Percentiles rank a stretch among this genome's conserved stretches.
phyloP scores from a whole-genome alignment of 2,888 invertebrate genomes.

The Brachypterus glaber region DNA sequence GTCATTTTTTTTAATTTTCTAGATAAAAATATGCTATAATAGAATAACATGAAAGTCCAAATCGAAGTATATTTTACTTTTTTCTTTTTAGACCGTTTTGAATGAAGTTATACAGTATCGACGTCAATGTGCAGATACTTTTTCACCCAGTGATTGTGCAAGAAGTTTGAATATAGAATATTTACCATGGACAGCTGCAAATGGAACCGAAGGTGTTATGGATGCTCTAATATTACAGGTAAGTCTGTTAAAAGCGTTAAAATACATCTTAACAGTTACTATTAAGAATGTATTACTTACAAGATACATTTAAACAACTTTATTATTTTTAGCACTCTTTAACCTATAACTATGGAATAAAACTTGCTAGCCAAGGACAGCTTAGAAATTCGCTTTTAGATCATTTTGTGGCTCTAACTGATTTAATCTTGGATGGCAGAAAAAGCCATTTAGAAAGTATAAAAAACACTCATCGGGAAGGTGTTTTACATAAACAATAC shows the following conservation, averaged over 20 bases:
- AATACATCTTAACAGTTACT: neutral
- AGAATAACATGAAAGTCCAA: neutral
- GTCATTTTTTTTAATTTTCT: too few relatives aligned
- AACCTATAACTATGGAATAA: constrained; percentile 45
- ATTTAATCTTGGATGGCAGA: constrained; percentile 63
- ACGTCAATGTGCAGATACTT: constrained; percentile 48
- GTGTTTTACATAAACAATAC: constrained; percentile 53
- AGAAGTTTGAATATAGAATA: constrained; percentile 47
- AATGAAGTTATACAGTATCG: constrained; percentile 56
- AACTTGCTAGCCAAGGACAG: constrained; percentile 47
- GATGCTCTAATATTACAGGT: constrained; percentile 44
- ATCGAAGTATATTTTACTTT: constrained; percentile 2
- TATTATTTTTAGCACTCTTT: constrained; percentile 33
- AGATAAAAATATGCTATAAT: neutral
- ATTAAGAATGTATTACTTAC: too few relatives aligned
- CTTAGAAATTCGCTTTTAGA: constrained; percentile 53
- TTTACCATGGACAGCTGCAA: constrained; percentile 65
- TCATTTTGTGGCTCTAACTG: constrained; percentile 60
- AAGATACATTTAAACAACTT: neutral
- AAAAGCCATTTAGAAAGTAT: constrained; percentile 61
- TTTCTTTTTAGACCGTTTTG: constrained; percentile 46
- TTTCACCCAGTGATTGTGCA: constrained; percentile 38
- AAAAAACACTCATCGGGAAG: constrained; percentile 46
- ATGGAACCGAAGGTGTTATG: constrained; percentile 45
- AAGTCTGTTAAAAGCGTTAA: constrained; percentile 13